These are phyloP conservation scores for Pleuronectes platessa DNA, from an alignment of 2,113 vertebrate genomes.

Conservation along the genomic window DNA sequence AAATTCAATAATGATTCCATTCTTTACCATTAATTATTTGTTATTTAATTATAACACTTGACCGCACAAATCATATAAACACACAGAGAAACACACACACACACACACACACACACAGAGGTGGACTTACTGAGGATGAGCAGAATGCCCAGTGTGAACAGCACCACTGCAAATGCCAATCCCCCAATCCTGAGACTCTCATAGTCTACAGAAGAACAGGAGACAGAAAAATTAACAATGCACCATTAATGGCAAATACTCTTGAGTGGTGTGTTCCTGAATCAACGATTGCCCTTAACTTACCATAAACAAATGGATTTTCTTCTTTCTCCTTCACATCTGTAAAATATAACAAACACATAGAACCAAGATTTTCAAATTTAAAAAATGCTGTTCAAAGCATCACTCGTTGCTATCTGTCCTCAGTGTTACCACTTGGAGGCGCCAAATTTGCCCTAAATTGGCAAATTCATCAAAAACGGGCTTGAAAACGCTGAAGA, in stretches of 20 bases:
- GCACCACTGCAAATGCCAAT: constrained; percentile 92
- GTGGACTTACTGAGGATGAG: constrained; percentile 93
- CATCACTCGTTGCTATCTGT: too few species aligned
- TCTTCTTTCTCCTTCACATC: constrained; percentile 47
- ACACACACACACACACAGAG: not conserved
- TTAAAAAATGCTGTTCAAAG: not conserved
- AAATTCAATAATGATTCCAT: constrained; percentile 6
- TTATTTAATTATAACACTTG: constrained; percentile 1
- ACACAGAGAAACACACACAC: constrained; percentile 1
- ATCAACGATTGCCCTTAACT: constrained; percentile 8
- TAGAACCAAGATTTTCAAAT: not conserved
- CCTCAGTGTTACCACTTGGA: too few species aligned
- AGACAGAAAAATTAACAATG: not conserved
- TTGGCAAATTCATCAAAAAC: too few species aligned
- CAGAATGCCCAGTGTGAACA: constrained; percentile 93
- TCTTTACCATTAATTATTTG: not conserved
- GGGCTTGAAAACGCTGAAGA: too few species aligned
- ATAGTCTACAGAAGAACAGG: constrained; percentile 84
- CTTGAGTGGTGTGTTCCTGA: not conserved
- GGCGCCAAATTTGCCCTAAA: too few species aligned
- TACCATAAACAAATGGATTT: constrained; percentile 78
- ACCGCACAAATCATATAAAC: not conserved
- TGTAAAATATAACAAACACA: constrained; percentile 27
- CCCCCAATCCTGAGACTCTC: constrained; percentile 95
- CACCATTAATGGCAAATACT: not conserved